These are phyloP conservation scores for Halcyon badia DNA, from an alignment of 2,797 vertebrate genomes.

Conservation along the genomic window DNA sequence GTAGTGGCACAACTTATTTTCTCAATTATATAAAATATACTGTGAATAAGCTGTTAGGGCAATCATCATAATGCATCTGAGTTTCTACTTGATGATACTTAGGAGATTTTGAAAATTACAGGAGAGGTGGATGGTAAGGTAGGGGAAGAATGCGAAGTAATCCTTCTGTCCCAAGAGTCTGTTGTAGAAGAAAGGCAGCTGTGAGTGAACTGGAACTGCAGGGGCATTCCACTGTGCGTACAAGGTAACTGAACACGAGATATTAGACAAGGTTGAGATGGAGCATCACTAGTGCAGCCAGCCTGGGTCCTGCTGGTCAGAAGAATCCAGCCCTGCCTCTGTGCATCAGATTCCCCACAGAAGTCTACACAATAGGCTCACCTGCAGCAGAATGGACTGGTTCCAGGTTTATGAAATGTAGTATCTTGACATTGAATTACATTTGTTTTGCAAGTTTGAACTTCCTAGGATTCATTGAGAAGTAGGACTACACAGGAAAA, in stretches of 20 bases:
- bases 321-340: not conserved
- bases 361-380: not conserved
- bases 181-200: not conserved
- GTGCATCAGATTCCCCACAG: fast-evolving
- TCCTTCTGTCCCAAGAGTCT: not conserved
- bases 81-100: not conserved
- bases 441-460: not conserved
- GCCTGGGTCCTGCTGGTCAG: not conserved
- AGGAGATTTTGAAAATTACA: not conserved
- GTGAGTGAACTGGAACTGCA: not conserved
- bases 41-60: not conserved
- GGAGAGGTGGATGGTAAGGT: not conserved
- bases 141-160: not conserved
- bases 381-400: not conserved
- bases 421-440: not conserved
- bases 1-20: not conserved
- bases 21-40: not conserved
- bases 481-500: not conserved
- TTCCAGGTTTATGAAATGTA: not conserved
- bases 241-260: not conserved
- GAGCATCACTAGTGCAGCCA: not conserved
- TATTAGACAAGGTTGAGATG: not conserved
- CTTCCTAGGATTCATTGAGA: not conserved
- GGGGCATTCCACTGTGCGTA: fast-evolving
- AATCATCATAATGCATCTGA: not conserved